phyloP scores from a whole-genome alignment of 2,113 vertebrate species.

The Bolborhynchus lineola region DNA sequence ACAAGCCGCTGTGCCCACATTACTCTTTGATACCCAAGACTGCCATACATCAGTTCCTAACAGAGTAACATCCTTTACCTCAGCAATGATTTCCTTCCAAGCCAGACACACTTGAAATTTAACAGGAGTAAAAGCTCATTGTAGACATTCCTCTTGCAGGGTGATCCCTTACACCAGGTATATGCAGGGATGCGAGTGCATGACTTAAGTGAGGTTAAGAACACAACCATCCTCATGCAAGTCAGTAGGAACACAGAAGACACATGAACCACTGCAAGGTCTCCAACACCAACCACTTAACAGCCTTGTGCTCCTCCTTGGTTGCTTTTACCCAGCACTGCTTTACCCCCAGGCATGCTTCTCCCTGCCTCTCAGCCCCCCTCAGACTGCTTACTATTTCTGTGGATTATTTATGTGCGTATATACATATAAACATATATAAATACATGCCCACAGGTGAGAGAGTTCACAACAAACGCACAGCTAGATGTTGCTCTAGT shows the following conservation, averaged over 20 bases:
- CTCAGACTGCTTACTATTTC: not conserved
- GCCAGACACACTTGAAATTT: not conserved
- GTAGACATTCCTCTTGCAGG: not conserved
- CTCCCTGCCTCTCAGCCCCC: accelerated
- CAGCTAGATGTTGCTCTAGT: not conserved
- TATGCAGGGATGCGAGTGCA: not conserved
- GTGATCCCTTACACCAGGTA: not conserved
- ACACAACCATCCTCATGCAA: not conserved
- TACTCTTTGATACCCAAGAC: not conserved
- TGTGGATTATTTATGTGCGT: not conserved
- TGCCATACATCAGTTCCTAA: not conserved
- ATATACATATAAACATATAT: not conserved
- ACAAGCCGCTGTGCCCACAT: not conserved
- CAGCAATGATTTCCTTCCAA: not conserved
- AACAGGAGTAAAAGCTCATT: not conserved
- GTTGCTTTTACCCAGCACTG: not conserved
- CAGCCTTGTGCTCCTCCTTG: not conserved
- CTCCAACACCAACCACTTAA: not conserved
- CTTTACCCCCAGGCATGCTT: not conserved
- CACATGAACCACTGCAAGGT: not conserved
- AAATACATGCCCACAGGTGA: not conserved
- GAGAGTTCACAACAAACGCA: not conserved
- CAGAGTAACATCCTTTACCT: not conserved
- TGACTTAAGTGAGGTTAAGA: not conserved
- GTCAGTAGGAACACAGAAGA: not conserved